phyloP scores from a whole-genome alignment of 2,888 invertebrate genomes.

The Tuta absoluta region DNA sequence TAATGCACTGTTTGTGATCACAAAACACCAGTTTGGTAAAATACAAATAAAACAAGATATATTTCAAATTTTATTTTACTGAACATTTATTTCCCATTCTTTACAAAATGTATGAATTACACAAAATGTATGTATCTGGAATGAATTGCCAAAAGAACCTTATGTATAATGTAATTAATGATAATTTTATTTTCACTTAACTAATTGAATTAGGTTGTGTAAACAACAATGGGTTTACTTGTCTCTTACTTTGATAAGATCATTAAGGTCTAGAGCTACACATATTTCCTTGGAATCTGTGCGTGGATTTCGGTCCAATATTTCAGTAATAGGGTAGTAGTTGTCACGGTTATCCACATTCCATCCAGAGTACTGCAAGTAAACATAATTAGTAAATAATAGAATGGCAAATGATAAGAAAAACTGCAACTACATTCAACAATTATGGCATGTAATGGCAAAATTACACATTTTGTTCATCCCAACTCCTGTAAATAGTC shows the following conservation, averaged over 20 bases:
- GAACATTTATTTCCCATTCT: conserved; percentile 73
- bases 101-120: conserved; percentile 72
- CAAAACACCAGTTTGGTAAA: conserved; percentile 21
- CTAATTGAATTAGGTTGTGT: conserved; percentile 65
- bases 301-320: conserved; percentile 75
- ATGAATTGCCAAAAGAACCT: conserved; percentile 74
- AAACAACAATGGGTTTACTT: conserved; percentile 68
- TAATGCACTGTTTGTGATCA: too few species aligned
- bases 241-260: conserved; percentile 79
- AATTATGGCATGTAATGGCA: too few species aligned
- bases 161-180: conserved; percentile 43
- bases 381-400: conserved; percentile 27
- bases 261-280: conserved; percentile 78
- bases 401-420: background rate
- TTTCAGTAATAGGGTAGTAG: conserved; percentile 82
- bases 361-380: conserved; percentile 83
- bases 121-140: conserved; percentile 72
- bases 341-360: conserved; percentile 81
- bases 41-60: conserved; percentile 39
- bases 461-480: too few species aligned
- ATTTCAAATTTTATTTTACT: conserved; percentile 51
- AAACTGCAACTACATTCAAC: too few species aligned
- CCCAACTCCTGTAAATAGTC: too few species aligned
- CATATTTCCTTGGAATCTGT: conserved; percentile 80
- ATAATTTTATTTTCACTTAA: conserved; percentile 73